phyloP scores from a whole-genome alignment of 92 coral and sea anemone genomes.

The Porites rus region DNA sequence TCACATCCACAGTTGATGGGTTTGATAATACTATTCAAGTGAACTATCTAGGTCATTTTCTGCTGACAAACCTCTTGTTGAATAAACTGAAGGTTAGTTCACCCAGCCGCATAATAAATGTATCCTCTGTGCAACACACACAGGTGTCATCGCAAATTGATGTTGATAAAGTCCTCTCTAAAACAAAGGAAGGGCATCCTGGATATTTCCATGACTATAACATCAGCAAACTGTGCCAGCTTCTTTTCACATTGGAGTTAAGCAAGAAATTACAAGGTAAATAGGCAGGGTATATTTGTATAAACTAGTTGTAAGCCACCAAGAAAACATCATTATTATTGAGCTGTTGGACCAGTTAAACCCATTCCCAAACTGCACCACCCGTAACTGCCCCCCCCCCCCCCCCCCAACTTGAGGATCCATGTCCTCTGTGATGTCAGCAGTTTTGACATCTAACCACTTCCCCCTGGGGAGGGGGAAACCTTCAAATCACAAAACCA shows the following conservation, averaged over 20 bases:
- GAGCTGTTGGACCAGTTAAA: not conserved
- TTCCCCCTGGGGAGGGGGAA: too few relatives aligned
- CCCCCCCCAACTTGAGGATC: too few relatives aligned
- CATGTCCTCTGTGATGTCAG: too few relatives aligned
- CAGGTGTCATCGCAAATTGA: constrained; percentile 67
- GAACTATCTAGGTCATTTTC: constrained; percentile 79
- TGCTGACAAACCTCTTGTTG: constrained; percentile 71
- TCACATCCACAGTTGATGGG: constrained; percentile 66
- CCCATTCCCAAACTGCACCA: too few relatives aligned
- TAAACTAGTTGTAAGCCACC: too few relatives aligned
- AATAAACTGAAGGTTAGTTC: constrained; percentile 76
- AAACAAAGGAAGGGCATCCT: constrained; percentile 49
- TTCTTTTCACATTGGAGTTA: constrained; percentile 71
- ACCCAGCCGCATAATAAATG: constrained; percentile 82
- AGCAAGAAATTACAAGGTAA: constrained; percentile 79
- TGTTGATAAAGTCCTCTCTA: constrained; percentile 49
- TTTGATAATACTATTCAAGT: constrained; percentile 83
- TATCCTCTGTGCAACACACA: constrained; percentile 67
- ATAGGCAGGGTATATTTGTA: too few relatives aligned
- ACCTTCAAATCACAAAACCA: too few relatives aligned
- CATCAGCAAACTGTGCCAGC: constrained; percentile 75
- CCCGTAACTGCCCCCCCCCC: too few relatives aligned
- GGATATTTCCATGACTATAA: constrained; percentile 60
- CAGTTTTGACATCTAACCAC: too few relatives aligned
- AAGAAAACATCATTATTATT: not conserved